Base-by-base conservation (phyloP, 2,113 vertebrate species). In the Gadus macrocephalus region DNA sequence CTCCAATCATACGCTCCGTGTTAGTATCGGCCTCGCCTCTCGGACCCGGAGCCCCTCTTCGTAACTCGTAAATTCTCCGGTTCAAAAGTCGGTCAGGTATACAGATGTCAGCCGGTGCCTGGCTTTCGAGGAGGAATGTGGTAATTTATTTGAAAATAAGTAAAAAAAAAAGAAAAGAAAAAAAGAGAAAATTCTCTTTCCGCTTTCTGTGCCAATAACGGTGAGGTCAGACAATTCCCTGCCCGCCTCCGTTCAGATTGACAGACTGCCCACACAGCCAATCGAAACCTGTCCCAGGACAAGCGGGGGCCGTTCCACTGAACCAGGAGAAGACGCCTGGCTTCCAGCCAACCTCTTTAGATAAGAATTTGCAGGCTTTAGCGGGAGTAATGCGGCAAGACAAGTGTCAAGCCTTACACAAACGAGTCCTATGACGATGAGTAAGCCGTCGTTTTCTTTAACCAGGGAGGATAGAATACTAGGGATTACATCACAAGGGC, bases 21-120 rank as follows among this genome's bases (percentile, higher is more conserved):
- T 35, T 35, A 4, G 6, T 35, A 35, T 14, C 1, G 42, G 6
- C n/a, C 8, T 49, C 71, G 62, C 77, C 79, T 78, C 80, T 67
- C 73, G 74, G 71, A 82, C 72, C 53, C 62, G 49, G 64, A 75
- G 67, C 65, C 67, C 22, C 73, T 58, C 28, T 15, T 15, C 17
- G 22, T 17, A 17, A 64, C 67, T 78, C 75, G 64, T 80, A 72
- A 80, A 80, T 83, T 56, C 31, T 25, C 25, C 70, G 62, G 78
- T 81, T 86, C 70, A 81, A 25, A 81, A 74, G 70, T 61, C 22
- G 17, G 80, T 70, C 73, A 75, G 60, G 60, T 76, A 71, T 38
- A 77, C 71, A 79, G 70, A 79, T 1, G 0, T 75, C 71, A 68
- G n/a, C 14, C 58, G 56, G 22, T 56, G 5, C 0, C 70, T 38